These are phyloP conservation scores for Pollicipes pollicipes DNA, from an alignment of 1,140 invertebrate genomes.

Conservation along the genomic window DNA sequence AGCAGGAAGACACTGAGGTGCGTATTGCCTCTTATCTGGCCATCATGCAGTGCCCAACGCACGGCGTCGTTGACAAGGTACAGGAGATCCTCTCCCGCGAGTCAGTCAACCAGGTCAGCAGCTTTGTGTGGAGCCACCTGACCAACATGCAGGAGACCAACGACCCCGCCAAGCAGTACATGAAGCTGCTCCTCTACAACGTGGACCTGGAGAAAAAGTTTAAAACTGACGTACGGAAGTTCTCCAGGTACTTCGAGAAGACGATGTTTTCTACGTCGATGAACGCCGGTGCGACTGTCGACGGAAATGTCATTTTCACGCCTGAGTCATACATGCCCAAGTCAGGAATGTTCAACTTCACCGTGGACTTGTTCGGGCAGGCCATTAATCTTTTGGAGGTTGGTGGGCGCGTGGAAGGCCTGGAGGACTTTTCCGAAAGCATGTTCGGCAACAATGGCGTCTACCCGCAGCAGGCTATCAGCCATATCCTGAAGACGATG, in stretches of 20 bases:
- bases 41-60: conserved; percentile 50
- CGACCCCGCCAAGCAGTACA: conserved; percentile 46
- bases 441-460: conserved; percentile 62
- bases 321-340: conserved; percentile 70
- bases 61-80: conserved; percentile 43
- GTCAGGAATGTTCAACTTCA: conserved; percentile 58
- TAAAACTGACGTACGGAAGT: conserved; percentile 57
- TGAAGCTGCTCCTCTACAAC: conserved; percentile 45
- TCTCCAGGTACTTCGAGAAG: conserved; percentile 56
- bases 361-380: conserved; percentile 66
- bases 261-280: conserved; percentile 49
- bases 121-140: conserved; percentile 65
- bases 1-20: conserved; percentile 62
- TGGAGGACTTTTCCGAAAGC: conserved; percentile 63
- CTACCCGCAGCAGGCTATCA: conserved; percentile 30
- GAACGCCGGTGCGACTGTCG: conserved; percentile 47
- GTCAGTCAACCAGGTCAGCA: conserved; percentile 47
- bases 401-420: conserved; percentile 60
- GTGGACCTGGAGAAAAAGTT: conserved; percentile 48
- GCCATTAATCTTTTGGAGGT: conserved; percentile 70
- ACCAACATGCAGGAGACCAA: conserved; percentile 53
- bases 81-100: conserved; percentile 51
- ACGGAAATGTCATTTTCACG: conserved; percentile 66
- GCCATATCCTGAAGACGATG: conserved; percentile 32
- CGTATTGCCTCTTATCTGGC: conserved; percentile 72